Conservation (phyloP, 2,113 vertebrate species). For the Anas platyrhynchos region DNA sequence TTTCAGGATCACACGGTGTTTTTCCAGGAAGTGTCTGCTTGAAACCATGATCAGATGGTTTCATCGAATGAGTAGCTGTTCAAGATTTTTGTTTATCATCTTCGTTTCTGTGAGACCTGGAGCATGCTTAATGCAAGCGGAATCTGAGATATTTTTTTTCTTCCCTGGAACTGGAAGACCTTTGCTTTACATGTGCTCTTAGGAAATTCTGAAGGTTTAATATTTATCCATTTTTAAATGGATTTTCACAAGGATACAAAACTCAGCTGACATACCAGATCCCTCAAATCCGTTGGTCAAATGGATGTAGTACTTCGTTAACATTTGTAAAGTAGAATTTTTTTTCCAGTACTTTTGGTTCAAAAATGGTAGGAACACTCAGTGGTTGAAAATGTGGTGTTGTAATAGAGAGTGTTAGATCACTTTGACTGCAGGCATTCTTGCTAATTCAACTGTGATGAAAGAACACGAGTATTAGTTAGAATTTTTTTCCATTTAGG, state of each 20-base stretch:
- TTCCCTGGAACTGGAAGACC: background rate
- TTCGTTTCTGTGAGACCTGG: slow-evolving; percentile 24
- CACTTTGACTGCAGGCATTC: background rate
- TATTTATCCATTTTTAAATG: slow-evolving; percentile 45
- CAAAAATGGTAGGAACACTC: background rate
- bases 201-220: slow-evolving; percentile 47
- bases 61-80: slow-evolving; percentile 22
- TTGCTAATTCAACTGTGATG: background rate
- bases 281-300: slow-evolving; percentile 27
- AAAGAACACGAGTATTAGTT: background rate
- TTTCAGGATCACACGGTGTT: slow-evolving; percentile 3
- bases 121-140: slow-evolving; percentile 25
- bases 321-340: background rate
- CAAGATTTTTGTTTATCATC: slow-evolving; percentile 25
- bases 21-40: slow-evolving; percentile 60
- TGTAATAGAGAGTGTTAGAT: background rate
- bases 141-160: background rate
- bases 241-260: slow-evolving; percentile 49
- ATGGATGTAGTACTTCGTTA: background rate
- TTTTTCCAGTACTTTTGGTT: background rate
- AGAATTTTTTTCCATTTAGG: background rate
- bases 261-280: slow-evolving; percentile 3
- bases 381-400: background rate
- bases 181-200: background rate
- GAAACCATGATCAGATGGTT: slow-evolving; percentile 24